Percentiles rank a stretch among this genome's conserved stretches.
Evolutionary conservation across 2,797 vertebrate genomes (phyloP).

Genomic region (Cuculus canorus): DNA sequence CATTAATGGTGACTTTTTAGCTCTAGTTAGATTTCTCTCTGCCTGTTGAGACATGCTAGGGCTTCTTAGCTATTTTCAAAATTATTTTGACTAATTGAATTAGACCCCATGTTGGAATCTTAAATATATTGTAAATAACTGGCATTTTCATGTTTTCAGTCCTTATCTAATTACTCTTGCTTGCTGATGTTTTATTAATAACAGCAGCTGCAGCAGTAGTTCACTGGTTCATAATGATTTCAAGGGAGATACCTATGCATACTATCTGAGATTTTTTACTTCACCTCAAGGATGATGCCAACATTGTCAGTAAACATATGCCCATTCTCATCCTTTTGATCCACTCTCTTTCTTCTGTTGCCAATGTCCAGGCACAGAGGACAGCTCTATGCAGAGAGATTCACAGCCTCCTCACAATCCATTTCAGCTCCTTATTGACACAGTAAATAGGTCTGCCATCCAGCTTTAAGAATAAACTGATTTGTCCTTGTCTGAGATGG

Average conservation of each 20-base stretch:
- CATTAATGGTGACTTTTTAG: background rate
- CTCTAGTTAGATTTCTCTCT: background rate
- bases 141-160: background rate
- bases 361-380: background rate
- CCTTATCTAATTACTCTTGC: background rate
- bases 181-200: conserved; percentile 8
- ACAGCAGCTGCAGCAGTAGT: background rate
- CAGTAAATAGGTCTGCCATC: background rate
- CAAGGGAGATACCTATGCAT: background rate
- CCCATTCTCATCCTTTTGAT: background rate
- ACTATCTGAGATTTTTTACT: background rate
- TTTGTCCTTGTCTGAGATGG: background rate
- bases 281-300: background rate
- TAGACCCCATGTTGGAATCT: background rate
- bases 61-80: conserved; percentile 26
- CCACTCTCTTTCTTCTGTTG: background rate
- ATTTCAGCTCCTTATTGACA: background rate
- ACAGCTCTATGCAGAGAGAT: background rate
- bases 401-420: background rate
- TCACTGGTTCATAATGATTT: background rate
- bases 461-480: background rate
- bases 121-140: conserved; percentile 25
- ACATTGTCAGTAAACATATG: background rate
- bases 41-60: background rate
- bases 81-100: conserved; percentile 46